Evolutionary conservation across 1,140 invertebrate species (phyloP).

Genomic region (Bombus pascuorum): DNA sequence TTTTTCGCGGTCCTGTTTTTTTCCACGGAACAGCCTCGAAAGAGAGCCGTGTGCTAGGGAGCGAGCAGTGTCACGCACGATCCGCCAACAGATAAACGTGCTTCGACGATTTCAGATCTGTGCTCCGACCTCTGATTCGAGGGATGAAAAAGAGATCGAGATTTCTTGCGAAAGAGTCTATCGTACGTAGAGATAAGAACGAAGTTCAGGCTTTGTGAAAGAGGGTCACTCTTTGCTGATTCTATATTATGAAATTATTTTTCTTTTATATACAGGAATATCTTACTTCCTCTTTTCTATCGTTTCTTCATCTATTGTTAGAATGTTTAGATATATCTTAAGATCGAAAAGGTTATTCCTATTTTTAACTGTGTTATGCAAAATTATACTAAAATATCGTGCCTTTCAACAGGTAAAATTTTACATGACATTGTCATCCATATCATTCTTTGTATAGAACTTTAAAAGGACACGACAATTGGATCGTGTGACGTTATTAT

Average conservation of each 20-base stretch:
- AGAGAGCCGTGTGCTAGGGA: neutral
- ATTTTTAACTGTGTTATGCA: no score
- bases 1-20: conserved; percentile 30
- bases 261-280: no score
- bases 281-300: no score
- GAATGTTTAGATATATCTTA: no score
- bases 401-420: no score
- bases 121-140: neutral
- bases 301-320: no score
- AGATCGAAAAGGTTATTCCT: no score
- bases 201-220: neutral
- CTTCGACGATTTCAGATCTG: neutral
- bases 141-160: neutral
- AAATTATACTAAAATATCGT: no score
- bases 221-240: neutral
- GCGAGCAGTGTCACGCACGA: conserved; percentile 37
- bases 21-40: neutral
- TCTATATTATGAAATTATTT: conserved; percentile 11
- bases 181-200: conserved; percentile 1
- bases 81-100: conserved; percentile 29
- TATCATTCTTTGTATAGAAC: no score
- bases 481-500: neutral
- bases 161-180: conserved; percentile 11
- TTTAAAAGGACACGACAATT: neutral
- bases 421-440: no score